Conservation (phyloP, 2,113 vertebrate genomes). For the Anguilla rostrata region DNA sequence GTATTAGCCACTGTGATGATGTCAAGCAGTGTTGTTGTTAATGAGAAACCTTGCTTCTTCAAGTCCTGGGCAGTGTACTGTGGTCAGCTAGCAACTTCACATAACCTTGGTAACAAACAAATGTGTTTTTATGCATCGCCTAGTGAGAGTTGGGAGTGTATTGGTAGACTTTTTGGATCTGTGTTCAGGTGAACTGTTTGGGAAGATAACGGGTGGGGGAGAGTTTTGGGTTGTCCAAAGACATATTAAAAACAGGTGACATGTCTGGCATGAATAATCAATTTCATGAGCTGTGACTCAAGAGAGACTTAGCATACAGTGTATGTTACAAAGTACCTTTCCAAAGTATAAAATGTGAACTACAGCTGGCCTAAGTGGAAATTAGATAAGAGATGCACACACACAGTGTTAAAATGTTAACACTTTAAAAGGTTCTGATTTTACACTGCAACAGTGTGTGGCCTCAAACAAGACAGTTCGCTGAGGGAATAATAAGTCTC, state of each 20-base stretch:
- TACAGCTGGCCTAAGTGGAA: not conserved
- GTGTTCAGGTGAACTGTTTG: not conserved
- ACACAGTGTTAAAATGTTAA: not conserved
- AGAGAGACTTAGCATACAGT: not conserved
- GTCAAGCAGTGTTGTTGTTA: slow-evolving; percentile 43
- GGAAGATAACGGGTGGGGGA: slow-evolving; percentile 14
- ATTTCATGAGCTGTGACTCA: slow-evolving; percentile 12
- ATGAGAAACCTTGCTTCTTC: slow-evolving; percentile 46
- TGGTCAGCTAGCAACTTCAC: slow-evolving; percentile 39
- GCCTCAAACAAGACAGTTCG: not conserved
- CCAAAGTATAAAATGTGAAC: not conserved
- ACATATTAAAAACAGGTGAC: slow-evolving; percentile 20
- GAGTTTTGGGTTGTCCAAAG: slow-evolving; percentile 13
- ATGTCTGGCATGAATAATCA: slow-evolving; percentile 7
- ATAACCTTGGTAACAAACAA: slow-evolving; percentile 48
- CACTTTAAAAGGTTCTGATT: slow-evolving; percentile 1
- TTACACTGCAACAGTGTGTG: not conserved
- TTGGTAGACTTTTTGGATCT: not conserved
- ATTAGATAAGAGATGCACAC: slow-evolving; percentile 1
- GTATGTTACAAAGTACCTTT: not conserved
- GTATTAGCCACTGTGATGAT: slow-evolving; percentile 52
- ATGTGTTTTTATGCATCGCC: slow-evolving; percentile 51
- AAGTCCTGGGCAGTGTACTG: slow-evolving; percentile 41
- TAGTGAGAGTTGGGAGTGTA: not conserved
- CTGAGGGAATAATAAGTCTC: not conserved